A percentile compares a stretch with the other conserved stretches of the same genome.
These are phyloP conservation scores for Drosophila kambysellisi DNA, from an alignment of 2,888 invertebrate genomes.

Conservation along the genomic window DNA sequence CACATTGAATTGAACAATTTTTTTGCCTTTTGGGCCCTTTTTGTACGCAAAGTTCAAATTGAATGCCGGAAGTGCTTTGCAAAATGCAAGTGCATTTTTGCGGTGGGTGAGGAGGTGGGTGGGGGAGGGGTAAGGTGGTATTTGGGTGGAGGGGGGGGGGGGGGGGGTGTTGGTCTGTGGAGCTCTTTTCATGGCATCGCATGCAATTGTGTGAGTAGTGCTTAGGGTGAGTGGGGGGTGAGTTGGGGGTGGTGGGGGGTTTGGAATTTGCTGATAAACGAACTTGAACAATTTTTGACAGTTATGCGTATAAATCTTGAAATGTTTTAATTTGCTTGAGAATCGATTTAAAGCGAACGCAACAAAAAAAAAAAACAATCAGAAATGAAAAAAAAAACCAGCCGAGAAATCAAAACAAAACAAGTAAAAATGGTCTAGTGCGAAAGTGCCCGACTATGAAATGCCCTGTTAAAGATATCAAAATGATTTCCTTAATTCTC, in stretches of 20 bases:
- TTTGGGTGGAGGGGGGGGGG: neutral
- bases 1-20: slow-evolving; percentile 8
- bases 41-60: slow-evolving; percentile 61
- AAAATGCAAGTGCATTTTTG: slow-evolving; percentile 54
- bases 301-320: slow-evolving; percentile 84
- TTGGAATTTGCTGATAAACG: slow-evolving; percentile 63
- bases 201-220: neutral
- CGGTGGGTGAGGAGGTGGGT: too few relatives aligned
- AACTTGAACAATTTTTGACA: slow-evolving; percentile 80
- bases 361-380: slow-evolving; percentile 8
- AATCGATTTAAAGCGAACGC: slow-evolving; percentile 81
- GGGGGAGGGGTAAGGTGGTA: too few relatives aligned
- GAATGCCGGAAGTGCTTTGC: slow-evolving; percentile 74
- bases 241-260: neutral
- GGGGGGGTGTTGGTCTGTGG: neutral
- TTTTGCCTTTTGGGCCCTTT: slow-evolving; percentile 43
- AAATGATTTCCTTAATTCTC: neutral
- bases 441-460: neutral
- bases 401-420: slow-evolving; percentile 35
- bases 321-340: slow-evolving; percentile 84
- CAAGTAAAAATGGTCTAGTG: neutral
- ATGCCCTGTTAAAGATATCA: neutral
- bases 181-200: slow-evolving; percentile 1
- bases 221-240: neutral
- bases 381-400: slow-evolving; percentile 5